Evolutionary conservation across 1,140 invertebrate genomes (phyloP), one percentile per base, ranked within the genome.

Genomic region (Drosophila rufa): DNA sequence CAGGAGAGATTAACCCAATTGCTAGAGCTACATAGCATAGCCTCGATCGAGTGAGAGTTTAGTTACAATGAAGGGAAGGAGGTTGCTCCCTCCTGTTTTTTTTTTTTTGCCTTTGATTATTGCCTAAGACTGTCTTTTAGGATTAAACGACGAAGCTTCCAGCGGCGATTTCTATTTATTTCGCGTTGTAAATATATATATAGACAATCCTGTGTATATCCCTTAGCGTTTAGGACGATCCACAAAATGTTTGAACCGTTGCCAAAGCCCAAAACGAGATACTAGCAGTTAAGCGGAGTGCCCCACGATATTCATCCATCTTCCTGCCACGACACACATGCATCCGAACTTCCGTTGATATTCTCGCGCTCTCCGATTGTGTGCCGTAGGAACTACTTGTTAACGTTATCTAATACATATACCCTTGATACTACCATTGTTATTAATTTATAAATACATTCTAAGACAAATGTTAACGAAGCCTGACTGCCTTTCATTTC

Each of bases 391-490:
- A 73, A 57, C 48, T 43, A 74, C 33, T 66, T 61, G 59, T 66
- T 66, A 70, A 50, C 57, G 45, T 53, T 67, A 64, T 45, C 47
- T 56, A 50, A 66, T 64, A 38, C 22, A 2, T 48, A 15, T 40
- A 58, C 45, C 36, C 59, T 68, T 78, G 71, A 61, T 65, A 57
- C 51, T 75, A 57, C 51, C 43, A 65, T 83, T 90, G 80, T 89
- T 90, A 84, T 90, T 89, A 79, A 84, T 90, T 84, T 89, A 89
- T 89, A 90, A 86, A 87, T 86, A 86, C 53, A 79, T 64, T 70
- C 61, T 79, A 86, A 81, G 75, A 75, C 58, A 60, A 82, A 75
- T 66, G 62, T 71, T 67, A 74, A 51, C 45, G 48, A 80, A 55
- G 55, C 55, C 15, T 0, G 33, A 40, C 36, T 62, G 74, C 51